Evolutionary conservation across 2,888 invertebrate genomes (phyloP).

Genomic region (Rhamphomyia laevipes): DNA sequence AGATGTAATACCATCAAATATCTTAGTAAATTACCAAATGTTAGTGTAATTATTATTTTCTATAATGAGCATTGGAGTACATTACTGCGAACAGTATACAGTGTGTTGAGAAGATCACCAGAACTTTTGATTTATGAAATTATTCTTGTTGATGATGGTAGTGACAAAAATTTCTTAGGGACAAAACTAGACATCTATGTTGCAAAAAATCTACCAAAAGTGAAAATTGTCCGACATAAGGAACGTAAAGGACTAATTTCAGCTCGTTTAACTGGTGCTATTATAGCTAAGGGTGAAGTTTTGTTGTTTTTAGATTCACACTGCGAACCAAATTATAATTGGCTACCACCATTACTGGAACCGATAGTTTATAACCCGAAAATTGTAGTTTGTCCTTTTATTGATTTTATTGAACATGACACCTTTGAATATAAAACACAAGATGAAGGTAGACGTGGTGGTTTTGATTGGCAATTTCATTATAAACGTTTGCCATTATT

Average conservation of each 20-base stretch:
- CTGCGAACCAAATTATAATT: slow-evolving; percentile 82
- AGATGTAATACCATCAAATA: slow-evolving; percentile 30
- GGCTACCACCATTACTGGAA: slow-evolving; percentile 83
- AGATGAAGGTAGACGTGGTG: slow-evolving; percentile 83
- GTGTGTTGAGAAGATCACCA: slow-evolving; percentile 77
- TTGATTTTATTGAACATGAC: slow-evolving; percentile 87
- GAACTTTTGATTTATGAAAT: slow-evolving; percentile 68
- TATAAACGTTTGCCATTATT: slow-evolving; percentile 82
- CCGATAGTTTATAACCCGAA: slow-evolving; percentile 77
- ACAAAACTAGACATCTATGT: slow-evolving; percentile 64
- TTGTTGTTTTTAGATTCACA: slow-evolving; percentile 86
- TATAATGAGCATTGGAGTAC: slow-evolving; percentile 91
- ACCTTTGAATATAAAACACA: slow-evolving; percentile 89
- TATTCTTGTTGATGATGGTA: slow-evolving; percentile 83
- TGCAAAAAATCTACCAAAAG: slow-evolving; percentile 57
- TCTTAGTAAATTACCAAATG: slow-evolving; percentile 45
- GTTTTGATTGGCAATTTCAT: slow-evolving; percentile 96
- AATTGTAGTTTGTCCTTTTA: slow-evolving; percentile 90
- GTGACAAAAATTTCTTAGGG: slow-evolving; percentile 42
- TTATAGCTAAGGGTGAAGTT: slow-evolving; percentile 62
- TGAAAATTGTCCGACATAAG: slow-evolving; percentile 59
- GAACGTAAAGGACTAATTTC: slow-evolving; percentile 75
- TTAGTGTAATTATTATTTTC: slow-evolving; percentile 84
- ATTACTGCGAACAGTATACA: slow-evolving; percentile 64
- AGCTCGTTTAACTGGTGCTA: slow-evolving; percentile 78